phyloP scores from a whole-genome alignment of 2,113 vertebrate species.

The Gila orcuttii region DNA sequence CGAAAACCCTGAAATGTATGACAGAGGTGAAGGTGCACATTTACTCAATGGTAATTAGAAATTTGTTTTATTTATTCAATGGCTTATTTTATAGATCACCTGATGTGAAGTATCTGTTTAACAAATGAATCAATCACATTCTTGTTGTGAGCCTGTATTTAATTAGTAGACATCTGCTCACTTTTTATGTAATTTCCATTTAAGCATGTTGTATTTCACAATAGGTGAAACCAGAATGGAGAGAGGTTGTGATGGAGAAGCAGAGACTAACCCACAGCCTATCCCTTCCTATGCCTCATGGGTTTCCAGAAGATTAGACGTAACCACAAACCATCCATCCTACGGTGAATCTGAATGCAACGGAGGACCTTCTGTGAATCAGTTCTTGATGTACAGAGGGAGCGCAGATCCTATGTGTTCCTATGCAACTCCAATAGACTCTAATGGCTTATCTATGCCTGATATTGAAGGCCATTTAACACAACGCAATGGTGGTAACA shows the following conservation, averaged over 20 bases:
- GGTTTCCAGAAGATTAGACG: conserved; percentile 40
- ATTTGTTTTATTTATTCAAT: background rate
- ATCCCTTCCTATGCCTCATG: conserved; percentile 37
- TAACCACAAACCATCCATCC: conserved; percentile 7
- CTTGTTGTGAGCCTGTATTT: background rate
- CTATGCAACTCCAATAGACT: conserved; percentile 29
- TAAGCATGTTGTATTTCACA: conserved; percentile 14
- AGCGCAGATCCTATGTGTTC: conserved; percentile 20
- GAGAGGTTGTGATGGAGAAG: background rate
- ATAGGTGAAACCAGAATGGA: conserved; percentile 24
- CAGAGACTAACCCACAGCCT: conserved; percentile 10
- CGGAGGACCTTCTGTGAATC: conserved; percentile 32
- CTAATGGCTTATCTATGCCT: conserved; percentile 27
- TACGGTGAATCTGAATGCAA: conserved; percentile 34
- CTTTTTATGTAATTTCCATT: background rate
- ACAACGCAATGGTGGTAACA: background rate
- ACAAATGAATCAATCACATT: background rate
- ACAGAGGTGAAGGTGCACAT: background rate
- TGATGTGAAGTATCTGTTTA: background rate
- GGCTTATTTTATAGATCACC: background rate
- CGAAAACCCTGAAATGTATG: conserved; percentile 41
- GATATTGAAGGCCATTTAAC: conserved; percentile 29
- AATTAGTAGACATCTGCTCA: background rate
- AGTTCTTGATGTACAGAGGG: conserved; percentile 49
- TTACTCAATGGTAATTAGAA: background rate